Base-by-base conservation (phyloP, 1,140 invertebrate species). In the Prorops nasuta region DNA sequence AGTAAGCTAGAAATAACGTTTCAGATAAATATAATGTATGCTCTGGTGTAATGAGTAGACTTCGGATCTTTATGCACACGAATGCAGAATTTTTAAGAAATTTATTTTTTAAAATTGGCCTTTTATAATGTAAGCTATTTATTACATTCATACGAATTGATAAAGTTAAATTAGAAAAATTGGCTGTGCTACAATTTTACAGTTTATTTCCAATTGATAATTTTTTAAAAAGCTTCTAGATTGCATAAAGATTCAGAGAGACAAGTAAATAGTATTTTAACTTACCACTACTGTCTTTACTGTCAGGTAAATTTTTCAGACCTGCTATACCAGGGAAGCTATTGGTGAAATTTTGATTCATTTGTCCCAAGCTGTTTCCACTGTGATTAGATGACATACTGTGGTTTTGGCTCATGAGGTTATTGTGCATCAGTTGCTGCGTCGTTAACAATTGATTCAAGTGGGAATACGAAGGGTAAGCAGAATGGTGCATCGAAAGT, bases 401-500 rank as follows among this genome's bases (percentile, higher is more conserved):
- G 3, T 66, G 64, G 0, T 58, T 40, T 3, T 67, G 64, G 3
- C 43, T 43, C 36, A 71, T 56, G 36, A 63, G 42, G 9, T 58
- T 63, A 32, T 63, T 68, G 37, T 68, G 64, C 38, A 71, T 31
- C 55, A 68, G 55, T 14, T 74, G 70, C 19, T 71, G 71, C 24
- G 71, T 67, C 1, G 74, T 66, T 35, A 76, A 19, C 53, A 77
- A 20, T 14, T 76, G 71, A 43, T 66, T 77, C 0, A 76, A 44
- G 15, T 73, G 67, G 63, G 66, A 51, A 32, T 69, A 76, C 1
- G 59, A 51, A 0, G 59, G 51, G 10, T 66, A 62, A 8, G 61
- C 21, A 12, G 62, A 52, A 15, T 66, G 56, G 20, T 67, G 65
- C 15, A 67, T 37, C 4, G 63, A 58, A 10, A 72, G 24, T 3